These are phyloP conservation scores for Conger conger DNA, from an alignment of 2,113 vertebrate genomes.

Conservation along the genomic window DNA sequence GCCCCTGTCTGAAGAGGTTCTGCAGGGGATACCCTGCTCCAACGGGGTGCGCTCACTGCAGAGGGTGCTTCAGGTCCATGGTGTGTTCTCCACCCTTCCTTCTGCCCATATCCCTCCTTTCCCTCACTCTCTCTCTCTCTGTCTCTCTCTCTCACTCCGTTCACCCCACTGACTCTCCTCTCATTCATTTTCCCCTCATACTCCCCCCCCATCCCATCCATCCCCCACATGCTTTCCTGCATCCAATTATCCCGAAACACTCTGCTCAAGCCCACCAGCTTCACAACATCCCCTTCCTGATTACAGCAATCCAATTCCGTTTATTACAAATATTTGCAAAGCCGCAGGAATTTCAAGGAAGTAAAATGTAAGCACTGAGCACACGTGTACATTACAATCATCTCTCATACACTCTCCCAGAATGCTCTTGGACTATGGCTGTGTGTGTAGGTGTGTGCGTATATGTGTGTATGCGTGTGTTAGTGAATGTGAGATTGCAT, in stretches of 20 bases:
- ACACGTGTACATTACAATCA: conserved; percentile 12
- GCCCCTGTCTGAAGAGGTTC: conserved; percentile 75
- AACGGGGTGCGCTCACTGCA: conserved; percentile 82
- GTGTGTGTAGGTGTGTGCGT: too few species aligned
- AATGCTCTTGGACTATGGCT: too few species aligned
- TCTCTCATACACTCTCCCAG: too few species aligned
- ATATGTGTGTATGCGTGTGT: too few species aligned
- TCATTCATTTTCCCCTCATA: too few species aligned
- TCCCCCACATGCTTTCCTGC: conserved; percentile 51
- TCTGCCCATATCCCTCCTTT: neutral
- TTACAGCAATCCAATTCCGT: conserved; percentile 74
- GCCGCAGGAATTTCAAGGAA: conserved; percentile 70
- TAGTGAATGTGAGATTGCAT: too few species aligned
- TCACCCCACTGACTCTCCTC: neutral
- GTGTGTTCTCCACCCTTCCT: conserved; percentile 68
- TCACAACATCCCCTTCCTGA: conserved; percentile 70
- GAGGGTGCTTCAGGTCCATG: conserved; percentile 80
- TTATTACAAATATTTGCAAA: conserved; percentile 77
- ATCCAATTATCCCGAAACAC: conserved; percentile 77
- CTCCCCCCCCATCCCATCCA: too few species aligned
- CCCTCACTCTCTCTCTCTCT: neutral
- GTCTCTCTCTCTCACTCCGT: neutral
- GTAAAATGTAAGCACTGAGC: conserved; percentile 55
- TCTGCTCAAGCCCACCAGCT: conserved; percentile 68
- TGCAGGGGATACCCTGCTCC: conserved; percentile 82